Evolutionary conservation across 2,888 invertebrate species (phyloP).

Genomic region (Nebria salina): DNA sequence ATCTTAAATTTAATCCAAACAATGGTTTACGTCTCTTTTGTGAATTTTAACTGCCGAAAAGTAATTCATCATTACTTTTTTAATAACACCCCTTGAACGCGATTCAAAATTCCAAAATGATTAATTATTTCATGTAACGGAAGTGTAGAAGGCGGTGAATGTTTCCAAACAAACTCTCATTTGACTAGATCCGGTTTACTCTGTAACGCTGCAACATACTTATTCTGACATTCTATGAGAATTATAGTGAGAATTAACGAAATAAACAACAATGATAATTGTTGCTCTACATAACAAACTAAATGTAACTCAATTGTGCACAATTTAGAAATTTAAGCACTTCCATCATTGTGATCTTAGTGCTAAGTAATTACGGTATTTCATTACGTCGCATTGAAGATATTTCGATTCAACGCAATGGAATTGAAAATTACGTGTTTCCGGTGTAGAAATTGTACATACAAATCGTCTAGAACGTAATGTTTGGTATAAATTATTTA

Average conservation of each 20-base stretch:
- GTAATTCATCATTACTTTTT: neutral
- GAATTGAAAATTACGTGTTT: neutral
- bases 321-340: neutral
- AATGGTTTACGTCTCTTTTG: neutral
- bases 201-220: neutral
- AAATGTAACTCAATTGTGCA: neutral
- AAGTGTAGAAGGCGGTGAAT: neutral
- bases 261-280: neutral
- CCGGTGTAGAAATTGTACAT: neutral
- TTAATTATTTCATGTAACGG: neutral
- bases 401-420: neutral
- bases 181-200: neutral
- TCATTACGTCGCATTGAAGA: neutral
- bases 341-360: neutral
- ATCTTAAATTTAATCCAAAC: too few relatives aligned
- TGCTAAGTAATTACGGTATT: neutral
- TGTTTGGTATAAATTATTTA: neutral
- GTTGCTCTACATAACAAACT: neutral
- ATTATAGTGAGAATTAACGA: neutral
- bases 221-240: neutral
- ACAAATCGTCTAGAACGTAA: neutral
- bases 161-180: neutral
- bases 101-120: neutral
- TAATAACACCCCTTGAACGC: neutral
- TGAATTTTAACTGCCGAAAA: neutral